Evolutionary conservation across 2,113 vertebrate genomes (phyloP).

Genomic region (Sterrhoptilus dennistouni): DNA sequence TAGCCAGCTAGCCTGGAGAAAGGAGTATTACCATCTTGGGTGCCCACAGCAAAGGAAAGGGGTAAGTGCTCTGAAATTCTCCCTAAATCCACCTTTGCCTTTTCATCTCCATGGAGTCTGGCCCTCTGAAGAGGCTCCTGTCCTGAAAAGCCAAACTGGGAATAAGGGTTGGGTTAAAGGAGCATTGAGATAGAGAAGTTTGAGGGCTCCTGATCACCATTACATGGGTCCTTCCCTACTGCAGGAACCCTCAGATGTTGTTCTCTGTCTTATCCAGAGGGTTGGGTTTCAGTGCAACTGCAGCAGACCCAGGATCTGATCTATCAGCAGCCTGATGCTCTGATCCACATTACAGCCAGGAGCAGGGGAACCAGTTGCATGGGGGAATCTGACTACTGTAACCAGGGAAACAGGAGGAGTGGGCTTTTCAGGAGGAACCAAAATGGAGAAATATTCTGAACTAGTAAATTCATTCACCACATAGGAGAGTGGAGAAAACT

Average conservation of each 20-base stretch:
- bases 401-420: background rate
- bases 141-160: background rate
- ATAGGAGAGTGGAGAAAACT: background rate
- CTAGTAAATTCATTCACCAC: background rate
- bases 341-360: background rate
- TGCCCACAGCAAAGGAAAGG: background rate
- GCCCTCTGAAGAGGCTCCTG: background rate
- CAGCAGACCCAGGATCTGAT: background rate
- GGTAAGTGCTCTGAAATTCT: conserved; percentile 10
- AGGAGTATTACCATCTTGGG: background rate
- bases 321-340: background rate
- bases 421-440: background rate
- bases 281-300: background rate
- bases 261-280: rapidly evolving
- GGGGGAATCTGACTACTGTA: background rate
- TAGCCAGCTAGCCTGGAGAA: background rate
- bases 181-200: background rate
- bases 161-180: background rate
- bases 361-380: background rate
- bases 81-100: background rate
- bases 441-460: background rate
- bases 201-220: background rate
- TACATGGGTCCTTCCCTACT: background rate
- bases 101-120: background rate
- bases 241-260: background rate